These are phyloP conservation scores for Carassius auratus DNA, from an alignment of 2,113 vertebrate genomes.

Conservation along the genomic window DNA sequence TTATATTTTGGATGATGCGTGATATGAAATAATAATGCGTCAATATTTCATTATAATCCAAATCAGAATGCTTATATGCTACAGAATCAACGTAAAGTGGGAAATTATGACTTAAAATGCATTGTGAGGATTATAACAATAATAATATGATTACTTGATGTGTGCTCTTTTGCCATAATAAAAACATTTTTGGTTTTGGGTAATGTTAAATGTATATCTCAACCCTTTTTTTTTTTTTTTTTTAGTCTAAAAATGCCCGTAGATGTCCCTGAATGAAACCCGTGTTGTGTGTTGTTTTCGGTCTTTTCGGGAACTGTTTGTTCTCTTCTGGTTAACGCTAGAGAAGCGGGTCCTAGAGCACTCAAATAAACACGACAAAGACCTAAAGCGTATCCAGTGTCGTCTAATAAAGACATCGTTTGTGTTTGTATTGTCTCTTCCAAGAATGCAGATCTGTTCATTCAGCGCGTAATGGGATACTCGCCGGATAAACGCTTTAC, in stretches of 20 bases:
- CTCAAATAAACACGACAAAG: constrained; percentile 1
- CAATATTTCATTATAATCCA: not conserved
- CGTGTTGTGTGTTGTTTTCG: constrained; percentile 22
- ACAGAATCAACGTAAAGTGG: not conserved
- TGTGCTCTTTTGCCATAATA: not conserved
- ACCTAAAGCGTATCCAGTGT: not conserved
- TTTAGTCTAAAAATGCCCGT: not conserved
- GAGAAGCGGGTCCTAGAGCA: not conserved
- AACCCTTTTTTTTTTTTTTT: not conserved
- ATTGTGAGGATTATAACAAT: not conserved
- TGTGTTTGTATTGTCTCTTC: not conserved
- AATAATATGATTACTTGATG: not conserved
- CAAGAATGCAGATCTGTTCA: not conserved
- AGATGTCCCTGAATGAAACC: not conserved
- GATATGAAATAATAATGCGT: no score
- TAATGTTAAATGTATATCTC: not conserved
- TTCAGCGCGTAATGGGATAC: not conserved
- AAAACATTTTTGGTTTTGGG: not conserved
- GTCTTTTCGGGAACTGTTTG: constrained; percentile 39
- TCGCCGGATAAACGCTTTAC: not conserved
- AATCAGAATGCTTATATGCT: not conserved
- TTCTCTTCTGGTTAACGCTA: not conserved
- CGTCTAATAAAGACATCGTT: not conserved
- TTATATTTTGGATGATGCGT: not conserved
- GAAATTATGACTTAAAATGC: not conserved